These are phyloP conservation scores for Dysdera silvatica DNA, from an alignment of 1,140 invertebrate genomes.

Conservation along the genomic window DNA sequence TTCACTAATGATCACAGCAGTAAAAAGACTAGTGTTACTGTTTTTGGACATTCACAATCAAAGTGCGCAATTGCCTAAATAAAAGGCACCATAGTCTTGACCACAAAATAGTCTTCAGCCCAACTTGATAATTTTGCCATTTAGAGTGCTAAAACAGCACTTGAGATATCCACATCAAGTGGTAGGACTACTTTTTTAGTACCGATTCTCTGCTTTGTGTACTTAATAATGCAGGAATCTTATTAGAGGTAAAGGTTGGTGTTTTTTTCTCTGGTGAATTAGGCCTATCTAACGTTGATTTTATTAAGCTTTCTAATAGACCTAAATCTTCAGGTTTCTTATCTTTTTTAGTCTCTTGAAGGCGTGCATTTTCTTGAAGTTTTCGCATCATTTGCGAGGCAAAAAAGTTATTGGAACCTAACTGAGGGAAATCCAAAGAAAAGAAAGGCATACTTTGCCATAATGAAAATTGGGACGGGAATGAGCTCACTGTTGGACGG, in stretches of 20 bases:
- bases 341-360: slow-evolving; percentile 36
- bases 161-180: slow-evolving; percentile 2
- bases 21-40: slow-evolving; percentile 27
- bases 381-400: slow-evolving; percentile 72
- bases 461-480: slow-evolving; percentile 27
- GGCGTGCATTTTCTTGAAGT: slow-evolving; percentile 57
- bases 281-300: slow-evolving; percentile 29
- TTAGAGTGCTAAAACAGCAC: slow-evolving; percentile 24
- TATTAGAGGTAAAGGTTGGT: neutral
- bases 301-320: slow-evolving; percentile 31
- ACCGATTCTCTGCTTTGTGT: neutral
- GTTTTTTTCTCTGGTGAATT: slow-evolving; percentile 16
- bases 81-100: slow-evolving; percentile 22
- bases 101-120: slow-evolving; percentile 3
- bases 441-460: slow-evolving; percentile 34
- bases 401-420: slow-evolving; percentile 53
- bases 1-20: slow-evolving; percentile 22
- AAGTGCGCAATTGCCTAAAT: slow-evolving; percentile 1
- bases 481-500: slow-evolving; percentile 23
- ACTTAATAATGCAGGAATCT: slow-evolving; percentile 3
- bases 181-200: slow-evolving; percentile 8
- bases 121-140: slow-evolving; percentile 9
- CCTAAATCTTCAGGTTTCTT: slow-evolving; percentile 22
- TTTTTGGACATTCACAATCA: slow-evolving; percentile 20
- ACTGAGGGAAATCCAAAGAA: slow-evolving; percentile 25